Evolutionary conservation across 2,113 vertebrate genomes (phyloP), one percentile per base, ranked within the genome.

Genomic region (Piprites chloris): DNA sequence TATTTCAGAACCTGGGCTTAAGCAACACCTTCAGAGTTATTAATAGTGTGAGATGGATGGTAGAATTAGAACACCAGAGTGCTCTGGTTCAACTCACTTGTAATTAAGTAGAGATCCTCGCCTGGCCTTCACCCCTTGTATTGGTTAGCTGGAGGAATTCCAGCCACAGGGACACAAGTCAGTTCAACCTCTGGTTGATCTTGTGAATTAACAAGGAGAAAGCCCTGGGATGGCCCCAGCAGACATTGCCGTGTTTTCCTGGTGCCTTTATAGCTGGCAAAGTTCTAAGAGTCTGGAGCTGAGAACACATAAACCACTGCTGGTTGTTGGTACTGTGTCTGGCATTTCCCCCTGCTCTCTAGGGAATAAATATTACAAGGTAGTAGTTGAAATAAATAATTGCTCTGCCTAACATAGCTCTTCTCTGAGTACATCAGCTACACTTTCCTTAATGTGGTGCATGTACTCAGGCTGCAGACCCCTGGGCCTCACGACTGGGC

Each of bases 1-100:
- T 97, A 58, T 96, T 95, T 94, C 91, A 91, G 46, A 76, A 55
- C 19, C n/a, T 89, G 71, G 46, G 69, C 74, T 76, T 68, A 33
- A 76, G 68, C 27, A 66, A 28, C 59, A 21, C 82, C 63, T 59
- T 83, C 49, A 35, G 58, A 62, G 53, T 95, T 91, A 90, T 63
- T 94, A 93, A 91, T 69, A 80, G 63, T 35, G 50, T 15, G 52
- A 77, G 78, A 42, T 39, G 55, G 71, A 80, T 4, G 3, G 67
- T 78, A 79, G 85, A 93, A 94, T 62, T 85, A 62, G 87, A 87
- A 89, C 85, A 77, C 56, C 12, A 9, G 41, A 37, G 53, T 42
- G 85, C 81, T 85, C 74, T 76, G 75, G 26, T 88, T 93, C 71
- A 69, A 20, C 33, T 79, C 58, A 24, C 23, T 62, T 42, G 41